phyloP scores from a whole-genome alignment of 2,797 vertebrate species.

The Apogon hyalosoma region DNA sequence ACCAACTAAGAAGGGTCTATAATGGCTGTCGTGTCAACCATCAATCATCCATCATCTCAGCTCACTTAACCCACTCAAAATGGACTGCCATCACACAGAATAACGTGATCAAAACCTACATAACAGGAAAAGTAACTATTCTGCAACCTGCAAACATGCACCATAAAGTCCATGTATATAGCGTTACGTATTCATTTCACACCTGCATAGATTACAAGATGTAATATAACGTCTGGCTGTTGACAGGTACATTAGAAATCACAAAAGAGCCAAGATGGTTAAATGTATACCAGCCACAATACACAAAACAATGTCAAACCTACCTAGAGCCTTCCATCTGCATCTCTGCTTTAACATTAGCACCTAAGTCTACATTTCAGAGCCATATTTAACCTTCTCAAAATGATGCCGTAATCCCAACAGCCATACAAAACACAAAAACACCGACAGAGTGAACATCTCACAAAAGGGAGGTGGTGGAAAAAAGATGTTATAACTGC shows the following conservation, averaged over 20 bases:
- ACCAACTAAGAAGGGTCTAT: slow-evolving; percentile 95
- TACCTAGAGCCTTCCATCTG: slow-evolving; percentile 49
- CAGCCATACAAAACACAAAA: slow-evolving; percentile 63
- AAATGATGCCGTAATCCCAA: slow-evolving; percentile 38
- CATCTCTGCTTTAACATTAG: slow-evolving; percentile 52
- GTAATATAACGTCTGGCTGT: slow-evolving; percentile 65
- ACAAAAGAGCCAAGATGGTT: slow-evolving; percentile 32
- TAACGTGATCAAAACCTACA: slow-evolving; percentile 45
- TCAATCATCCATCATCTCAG: slow-evolving; percentile 57
- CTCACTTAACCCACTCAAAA: slow-evolving; percentile 52
- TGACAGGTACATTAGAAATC: slow-evolving; percentile 51
- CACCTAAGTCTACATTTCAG: slow-evolving; percentile 46
- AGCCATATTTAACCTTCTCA: slow-evolving; percentile 60
- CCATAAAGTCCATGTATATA: slow-evolving; percentile 52
- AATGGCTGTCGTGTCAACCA: slow-evolving; percentile 71
- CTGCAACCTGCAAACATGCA: slow-evolving; percentile 55
- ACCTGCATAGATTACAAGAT: slow-evolving; percentile 52
- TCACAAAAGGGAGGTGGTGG: slow-evolving; percentile 39
- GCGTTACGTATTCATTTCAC: slow-evolving; percentile 52
- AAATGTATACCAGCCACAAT: slow-evolving; percentile 33
- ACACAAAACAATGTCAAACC: slow-evolving; percentile 46
- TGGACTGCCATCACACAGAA: slow-evolving; percentile 54
- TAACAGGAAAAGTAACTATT: slow-evolving; percentile 46
- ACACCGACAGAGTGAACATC: slow-evolving; percentile 29
- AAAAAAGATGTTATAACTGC: slow-evolving; percentile 55